phyloP scores from a whole-genome alignment of 2,113 vertebrate genomes.

The Daubentonia madagascariensis region DNA sequence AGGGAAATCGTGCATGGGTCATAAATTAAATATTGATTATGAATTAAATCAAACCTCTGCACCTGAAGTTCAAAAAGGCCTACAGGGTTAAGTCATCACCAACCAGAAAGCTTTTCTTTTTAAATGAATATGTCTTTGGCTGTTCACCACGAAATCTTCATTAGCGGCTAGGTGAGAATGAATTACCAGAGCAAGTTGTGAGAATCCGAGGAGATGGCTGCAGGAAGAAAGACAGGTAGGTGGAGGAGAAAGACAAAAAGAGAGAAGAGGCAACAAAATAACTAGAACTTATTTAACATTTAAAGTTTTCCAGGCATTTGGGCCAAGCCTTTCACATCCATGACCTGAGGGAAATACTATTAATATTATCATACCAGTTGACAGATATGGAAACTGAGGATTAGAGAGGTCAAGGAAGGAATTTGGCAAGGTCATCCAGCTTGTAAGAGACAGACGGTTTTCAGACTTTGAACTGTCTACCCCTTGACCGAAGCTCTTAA shows the following conservation, averaged over 20 bases:
- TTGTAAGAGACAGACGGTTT: background rate
- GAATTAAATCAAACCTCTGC: background rate
- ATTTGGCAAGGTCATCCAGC: background rate
- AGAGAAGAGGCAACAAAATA: background rate
- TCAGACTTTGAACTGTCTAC: background rate
- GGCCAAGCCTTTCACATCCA: background rate
- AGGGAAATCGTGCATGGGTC: background rate
- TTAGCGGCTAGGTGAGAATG: background rate
- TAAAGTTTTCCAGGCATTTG: background rate
- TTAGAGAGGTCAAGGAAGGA: background rate
- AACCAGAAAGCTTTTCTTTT: constrained; percentile 16
- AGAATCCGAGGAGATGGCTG: background rate
- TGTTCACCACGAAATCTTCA: background rate
- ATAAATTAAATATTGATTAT: background rate
- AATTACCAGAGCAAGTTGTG: background rate
- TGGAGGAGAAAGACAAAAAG: background rate
- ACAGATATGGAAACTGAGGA: background rate
- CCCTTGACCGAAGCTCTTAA: background rate
- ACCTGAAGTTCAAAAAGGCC: background rate
- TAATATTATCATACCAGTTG: background rate
- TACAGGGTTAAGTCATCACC: background rate
- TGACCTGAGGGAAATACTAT: background rate
- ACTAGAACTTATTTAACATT: background rate
- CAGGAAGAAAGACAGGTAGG: background rate
- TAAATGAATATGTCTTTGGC: background rate